phyloP scores from a whole-genome alignment of 2,888 invertebrate species.

The Andrena flavipes region DNA sequence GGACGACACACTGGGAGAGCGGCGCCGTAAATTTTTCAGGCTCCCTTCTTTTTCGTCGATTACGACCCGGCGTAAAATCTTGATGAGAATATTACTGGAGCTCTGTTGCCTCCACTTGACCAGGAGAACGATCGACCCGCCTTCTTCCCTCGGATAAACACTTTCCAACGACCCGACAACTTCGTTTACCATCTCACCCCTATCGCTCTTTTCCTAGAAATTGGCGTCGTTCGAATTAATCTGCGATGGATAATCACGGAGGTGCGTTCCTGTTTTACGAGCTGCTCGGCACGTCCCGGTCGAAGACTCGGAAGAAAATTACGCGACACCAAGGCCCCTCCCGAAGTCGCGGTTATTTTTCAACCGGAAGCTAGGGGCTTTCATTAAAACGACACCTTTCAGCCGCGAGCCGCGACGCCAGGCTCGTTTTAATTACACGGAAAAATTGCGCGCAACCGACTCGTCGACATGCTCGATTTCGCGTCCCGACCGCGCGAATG shows the following conservation, averaged over 20 bases:
- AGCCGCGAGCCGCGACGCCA: constrained; percentile 6
- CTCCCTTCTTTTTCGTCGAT: constrained; percentile 1
- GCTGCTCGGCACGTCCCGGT: not conserved
- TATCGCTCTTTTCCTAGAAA: not conserved
- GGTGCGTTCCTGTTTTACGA: not conserved
- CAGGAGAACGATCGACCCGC: constrained; percentile 33
- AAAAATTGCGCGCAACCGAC: constrained; percentile 21
- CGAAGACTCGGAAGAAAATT: not conserved
- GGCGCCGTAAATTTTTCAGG: constrained; percentile 35
- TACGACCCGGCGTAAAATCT: constrained; percentile 34
- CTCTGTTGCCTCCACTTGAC: constrained; percentile 24
- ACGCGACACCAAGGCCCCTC: constrained; percentile 3
- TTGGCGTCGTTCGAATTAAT: not conserved
- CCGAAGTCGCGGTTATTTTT: constrained; percentile 29
- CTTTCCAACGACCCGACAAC: constrained; percentile 1
- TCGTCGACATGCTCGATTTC: constrained; percentile 28
- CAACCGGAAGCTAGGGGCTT: constrained; percentile 18
- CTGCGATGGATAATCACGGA: not conserved
- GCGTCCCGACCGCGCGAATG: constrained; percentile 15
- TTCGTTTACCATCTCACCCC: not conserved
- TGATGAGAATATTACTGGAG: constrained; percentile 19
- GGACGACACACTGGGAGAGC: not conserved
- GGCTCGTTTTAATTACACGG: constrained; percentile 41
- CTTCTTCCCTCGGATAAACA: constrained; percentile 2
- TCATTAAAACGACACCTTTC: constrained; percentile 28